A percentile compares a stretch with the other conserved stretches of the same genome.
phyloP scores from a whole-genome alignment of 2,888 invertebrate species.

The Nematopogon swammerdamellus region DNA sequence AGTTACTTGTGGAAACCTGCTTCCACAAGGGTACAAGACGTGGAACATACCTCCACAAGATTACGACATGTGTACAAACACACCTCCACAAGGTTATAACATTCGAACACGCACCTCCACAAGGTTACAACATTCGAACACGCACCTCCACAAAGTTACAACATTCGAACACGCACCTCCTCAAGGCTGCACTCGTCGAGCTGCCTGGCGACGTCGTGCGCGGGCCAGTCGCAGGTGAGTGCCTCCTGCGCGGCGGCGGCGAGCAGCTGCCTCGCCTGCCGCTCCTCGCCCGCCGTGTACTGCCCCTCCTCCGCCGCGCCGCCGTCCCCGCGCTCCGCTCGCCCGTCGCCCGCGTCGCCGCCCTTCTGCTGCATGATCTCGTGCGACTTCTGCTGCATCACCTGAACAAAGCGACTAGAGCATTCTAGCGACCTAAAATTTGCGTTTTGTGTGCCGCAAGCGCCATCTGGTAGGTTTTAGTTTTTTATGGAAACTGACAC shows the following conservation, averaged over 20 bases:
- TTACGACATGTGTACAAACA: too few relatives aligned
- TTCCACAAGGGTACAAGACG: too few relatives aligned
- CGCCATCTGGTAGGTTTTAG: too few relatives aligned
- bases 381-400: conserved; percentile 53
- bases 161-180: conserved; percentile 32
- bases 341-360: conserved; percentile 13
- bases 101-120: too few relatives aligned
- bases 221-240: conserved; percentile 35
- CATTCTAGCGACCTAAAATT: neutral
- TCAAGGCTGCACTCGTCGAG: conserved; percentile 46
- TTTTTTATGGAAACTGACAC: too few relatives aligned
- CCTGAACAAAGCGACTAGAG: conserved; percentile 21
- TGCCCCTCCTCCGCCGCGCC: conserved; percentile 14
- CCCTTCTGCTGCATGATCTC: conserved; percentile 44
- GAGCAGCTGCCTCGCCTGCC: conserved; percentile 38
- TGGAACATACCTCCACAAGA: too few relatives aligned
- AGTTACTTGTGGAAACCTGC: too few relatives aligned
- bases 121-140: too few relatives aligned
- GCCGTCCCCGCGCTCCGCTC: conserved; percentile 13
- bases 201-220: conserved; percentile 13
- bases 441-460: neutral
- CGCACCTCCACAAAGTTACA: conserved; percentile 48
- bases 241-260: conserved; percentile 37
- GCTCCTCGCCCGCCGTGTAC: conserved; percentile 24
- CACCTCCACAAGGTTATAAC: too few relatives aligned